phyloP scores from a whole-genome alignment of 53 echinoderm and acorn worm genomes.

The Stichopus horrens region DNA sequence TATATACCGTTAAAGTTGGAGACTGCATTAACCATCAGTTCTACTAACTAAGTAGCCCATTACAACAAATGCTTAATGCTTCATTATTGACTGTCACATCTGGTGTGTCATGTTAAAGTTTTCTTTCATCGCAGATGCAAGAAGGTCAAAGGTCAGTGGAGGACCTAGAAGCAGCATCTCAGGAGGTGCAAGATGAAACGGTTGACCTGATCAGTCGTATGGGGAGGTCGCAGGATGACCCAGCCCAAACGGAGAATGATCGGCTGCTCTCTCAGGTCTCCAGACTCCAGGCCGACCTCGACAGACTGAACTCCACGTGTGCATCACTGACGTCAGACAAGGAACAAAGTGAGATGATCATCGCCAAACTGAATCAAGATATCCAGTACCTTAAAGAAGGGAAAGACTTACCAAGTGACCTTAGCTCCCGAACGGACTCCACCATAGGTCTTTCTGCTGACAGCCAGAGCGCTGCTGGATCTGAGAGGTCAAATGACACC shows the following conservation, averaged over 20 bases:
- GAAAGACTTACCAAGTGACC: constrained; percentile 21
- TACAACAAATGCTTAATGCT: no score
- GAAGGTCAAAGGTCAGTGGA: constrained; percentile 75
- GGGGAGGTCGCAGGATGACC: constrained; percentile 62
- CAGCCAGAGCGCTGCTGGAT: neutral
- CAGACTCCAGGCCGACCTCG: constrained; percentile 64
- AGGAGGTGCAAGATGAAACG: constrained; percentile 63
- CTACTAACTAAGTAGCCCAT: no score
- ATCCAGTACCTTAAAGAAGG: constrained; percentile 53
- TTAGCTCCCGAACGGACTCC: constrained; percentile 28
- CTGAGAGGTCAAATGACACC: constrained; percentile 1
- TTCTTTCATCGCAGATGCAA: neutral
- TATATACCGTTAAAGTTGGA: no score
- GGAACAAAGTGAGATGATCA: constrained; percentile 65
- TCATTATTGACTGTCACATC: no score
- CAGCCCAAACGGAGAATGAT: constrained; percentile 68
- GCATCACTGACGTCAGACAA: constrained; percentile 72
- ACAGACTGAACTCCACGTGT: constrained; percentile 59
- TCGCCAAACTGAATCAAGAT: constrained; percentile 64
- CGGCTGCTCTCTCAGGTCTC: constrained; percentile 64
- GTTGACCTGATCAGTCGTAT: constrained; percentile 66
- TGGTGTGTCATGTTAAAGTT: neutral
- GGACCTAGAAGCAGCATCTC: constrained; percentile 64
- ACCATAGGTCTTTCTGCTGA: constrained; percentile 8
- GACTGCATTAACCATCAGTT: no score